Evolutionary conservation across 2,888 invertebrate genomes (phyloP).

Genomic region (Callosobruchus maculatus): DNA sequence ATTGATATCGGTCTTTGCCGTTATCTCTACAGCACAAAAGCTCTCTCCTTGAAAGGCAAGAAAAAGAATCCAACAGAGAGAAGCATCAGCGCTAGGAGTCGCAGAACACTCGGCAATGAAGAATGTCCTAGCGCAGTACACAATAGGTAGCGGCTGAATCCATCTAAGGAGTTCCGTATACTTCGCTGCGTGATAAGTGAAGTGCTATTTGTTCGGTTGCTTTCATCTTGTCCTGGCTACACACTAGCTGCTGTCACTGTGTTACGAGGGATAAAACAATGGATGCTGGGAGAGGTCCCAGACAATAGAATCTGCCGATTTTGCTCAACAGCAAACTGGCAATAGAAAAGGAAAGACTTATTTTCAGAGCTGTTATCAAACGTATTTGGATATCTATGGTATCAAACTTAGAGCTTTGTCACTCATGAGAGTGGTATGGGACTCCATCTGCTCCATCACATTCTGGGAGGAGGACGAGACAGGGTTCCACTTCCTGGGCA

Average conservation of each 20-base stretch:
- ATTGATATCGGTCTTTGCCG: not conserved
- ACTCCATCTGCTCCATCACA: no score
- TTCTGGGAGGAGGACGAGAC: no score
- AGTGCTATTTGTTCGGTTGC: constrained; percentile 33
- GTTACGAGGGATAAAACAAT: not conserved
- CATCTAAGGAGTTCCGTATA: constrained; percentile 28
- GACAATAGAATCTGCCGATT: no score
- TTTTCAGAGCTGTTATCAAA: no score
- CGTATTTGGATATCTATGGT: no score
- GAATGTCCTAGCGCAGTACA: constrained; percentile 35
- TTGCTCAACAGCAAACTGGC: no score
- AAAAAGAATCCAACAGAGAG: not conserved
- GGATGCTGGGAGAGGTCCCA: no score
- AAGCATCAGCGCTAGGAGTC: not conserved
- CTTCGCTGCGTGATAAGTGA: constrained; percentile 23
- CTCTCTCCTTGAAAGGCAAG: not conserved
- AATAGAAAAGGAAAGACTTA: no score
- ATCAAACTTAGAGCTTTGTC: no score
- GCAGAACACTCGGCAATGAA: constrained; percentile 27
- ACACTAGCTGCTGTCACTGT: not conserved
- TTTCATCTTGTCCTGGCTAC: constrained; percentile 21
- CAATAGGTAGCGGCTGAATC: constrained; percentile 38
- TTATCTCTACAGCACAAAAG: not conserved
- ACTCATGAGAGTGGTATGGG: no score
- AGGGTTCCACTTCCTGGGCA: no score